Evolutionary conservation across 2,888 invertebrate species (phyloP), one percentile per base, ranked within the genome.

Genomic region (Drosophila quinaria): DNA sequence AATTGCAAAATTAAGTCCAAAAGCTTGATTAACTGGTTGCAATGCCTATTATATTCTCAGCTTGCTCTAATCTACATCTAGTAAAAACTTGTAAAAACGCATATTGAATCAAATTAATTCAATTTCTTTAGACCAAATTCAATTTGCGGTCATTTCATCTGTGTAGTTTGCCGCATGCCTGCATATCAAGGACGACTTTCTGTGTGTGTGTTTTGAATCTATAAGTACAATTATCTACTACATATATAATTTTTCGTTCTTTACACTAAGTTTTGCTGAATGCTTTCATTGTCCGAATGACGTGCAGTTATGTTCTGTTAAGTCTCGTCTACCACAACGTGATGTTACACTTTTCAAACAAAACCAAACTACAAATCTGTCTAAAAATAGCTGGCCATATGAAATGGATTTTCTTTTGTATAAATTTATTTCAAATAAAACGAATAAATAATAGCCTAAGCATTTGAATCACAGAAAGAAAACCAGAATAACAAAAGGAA

Each of bases 301-400:
- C 63, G 80, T 80, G 86, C 73, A 82, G 63, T 71, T 82, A 82
- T 87, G 72, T 80, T 69, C 54, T 69, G 70, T 63, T 68, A 64
- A 83, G 80, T 78, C 67, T 70, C 63, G 39, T 71, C 64, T 58
- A 39, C 55, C 74, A 47, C 60, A 87, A 19, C 65, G 63, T 72
- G 87, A 72, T 81, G 70, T 58, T 84, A 72, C 71, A 81, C 59
- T 68, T 74, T 69, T 62, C 52, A 54, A 35, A 47, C 42, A 73
- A 69, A 65, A 60, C 41, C 56, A 65, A 51, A 54, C 62, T 35
- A 58, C 77, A 75, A 63, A 79, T 71, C 46, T 51, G 39, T 22
- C 71, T 86, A 86, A 76, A 88, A 88, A 83, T 83, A 88, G 65
- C 52, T 51, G n/a, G 55, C 51, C 22, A 52, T 61, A 77, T 67